A percentile compares a stretch with the other conserved stretches of the same genome.
These are phyloP conservation scores for Sarcophaga carnaria DNA, from an alignment of 2,888 invertebrate species.

Conservation along the genomic window DNA sequence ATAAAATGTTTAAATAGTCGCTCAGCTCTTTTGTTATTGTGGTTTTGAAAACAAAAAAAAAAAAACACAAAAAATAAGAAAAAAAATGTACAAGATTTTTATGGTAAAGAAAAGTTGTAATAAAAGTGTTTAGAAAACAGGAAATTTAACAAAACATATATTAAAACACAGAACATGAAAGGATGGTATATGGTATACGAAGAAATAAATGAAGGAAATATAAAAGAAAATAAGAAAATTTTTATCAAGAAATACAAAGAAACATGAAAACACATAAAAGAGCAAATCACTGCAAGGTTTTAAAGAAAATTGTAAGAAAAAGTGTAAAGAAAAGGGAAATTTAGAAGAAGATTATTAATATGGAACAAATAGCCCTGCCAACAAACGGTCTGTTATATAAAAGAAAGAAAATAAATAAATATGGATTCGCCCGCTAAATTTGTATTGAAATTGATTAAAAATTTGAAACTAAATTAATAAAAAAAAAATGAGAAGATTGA, in stretches of 20 bases:
- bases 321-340: background rate
- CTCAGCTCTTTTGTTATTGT: slow-evolving; percentile 19
- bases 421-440: too few species aligned
- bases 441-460: too few species aligned
- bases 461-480: too few species aligned
- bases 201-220: too few species aligned
- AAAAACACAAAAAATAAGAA: background rate
- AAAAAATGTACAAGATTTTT: background rate
- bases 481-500: too few species aligned
- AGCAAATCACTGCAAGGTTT: background rate
- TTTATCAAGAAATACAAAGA: background rate
- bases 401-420: too few species aligned
- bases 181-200: too few species aligned
- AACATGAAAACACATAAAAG: background rate
- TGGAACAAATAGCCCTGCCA: too few species aligned
- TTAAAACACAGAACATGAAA: too few species aligned
- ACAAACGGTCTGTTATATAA: too few species aligned
- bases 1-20: slow-evolving; percentile 11
- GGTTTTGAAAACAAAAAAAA: slow-evolving; percentile 35
- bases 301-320: background rate
- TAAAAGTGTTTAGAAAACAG: background rate
- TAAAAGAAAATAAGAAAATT: background rate
- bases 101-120: background rate
- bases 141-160: background rate
- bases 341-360: background rate